Conservation (phyloP, 1,140 invertebrate genomes). For the Dermatophagoides farinae region DNA sequence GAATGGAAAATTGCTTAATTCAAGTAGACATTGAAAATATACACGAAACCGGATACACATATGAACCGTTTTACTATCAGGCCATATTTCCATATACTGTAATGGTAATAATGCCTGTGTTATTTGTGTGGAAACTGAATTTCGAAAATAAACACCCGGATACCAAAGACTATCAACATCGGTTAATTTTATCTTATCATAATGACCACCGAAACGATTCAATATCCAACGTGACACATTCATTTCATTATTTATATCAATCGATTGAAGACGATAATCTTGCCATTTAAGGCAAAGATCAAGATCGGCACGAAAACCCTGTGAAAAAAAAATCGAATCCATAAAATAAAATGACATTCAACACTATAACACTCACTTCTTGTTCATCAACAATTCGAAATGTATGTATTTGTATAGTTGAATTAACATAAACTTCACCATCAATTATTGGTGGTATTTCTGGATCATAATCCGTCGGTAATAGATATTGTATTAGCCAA, state of each 20-base stretch:
- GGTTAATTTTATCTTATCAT: neutral
- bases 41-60: constrained; percentile 13
- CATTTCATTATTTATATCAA: neutral
- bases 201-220: too few species aligned
- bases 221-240: neutral
- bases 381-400: too few species aligned
- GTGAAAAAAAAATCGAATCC: neutral
- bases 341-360: neutral
- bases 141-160: constrained; percentile 7
- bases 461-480: neutral
- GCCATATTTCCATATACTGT: constrained; percentile 7
- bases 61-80: constrained; percentile 20
- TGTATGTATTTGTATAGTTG: too few species aligned
- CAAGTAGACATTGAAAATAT: constrained; percentile 18
- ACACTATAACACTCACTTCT: neutral
- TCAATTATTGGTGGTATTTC: neutral
- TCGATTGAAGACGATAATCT: neutral
- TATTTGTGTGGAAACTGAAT: neutral
- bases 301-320: neutral
- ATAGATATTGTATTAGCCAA: neutral
- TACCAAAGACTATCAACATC: neutral
- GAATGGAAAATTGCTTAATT: constrained; percentile 19
- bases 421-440: neutral
- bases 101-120: neutral
- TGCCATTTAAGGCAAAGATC: neutral